Base-by-base conservation (phyloP, 2,888 invertebrate genomes). In the Idaea dimidiata region DNA sequence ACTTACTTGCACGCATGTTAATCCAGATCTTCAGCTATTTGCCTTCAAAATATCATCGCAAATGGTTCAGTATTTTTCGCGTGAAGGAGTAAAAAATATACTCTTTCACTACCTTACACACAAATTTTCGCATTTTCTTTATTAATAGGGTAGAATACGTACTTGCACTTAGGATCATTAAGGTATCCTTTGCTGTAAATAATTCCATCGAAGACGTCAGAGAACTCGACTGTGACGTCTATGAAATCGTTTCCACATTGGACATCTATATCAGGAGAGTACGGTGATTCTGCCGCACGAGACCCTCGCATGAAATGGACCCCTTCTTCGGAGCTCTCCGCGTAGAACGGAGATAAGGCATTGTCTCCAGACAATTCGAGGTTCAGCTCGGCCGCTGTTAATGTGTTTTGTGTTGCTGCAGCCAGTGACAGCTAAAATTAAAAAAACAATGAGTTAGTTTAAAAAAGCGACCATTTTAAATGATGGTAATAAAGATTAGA, bases 101-200 rank as follows among this genome's bases (percentile, higher is more conserved):
- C n/a, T n/a, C n/a, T n/a, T n/a, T n/a, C n/a, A n/a, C n/a, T n/a
- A n/a, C n/a, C n/a, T n/a, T n/a, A n/a, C n/a, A n/a, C n/a, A n/a
- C n/a, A n/a, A n/a, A n/a, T n/a, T n/a, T n/a, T n/a, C n/a, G n/a
- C n/a, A n/a, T n/a, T n/a, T n/a, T n/a, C n/a, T n/a, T n/a, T n/a
- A n/a, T n/a, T n/a, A n/a, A n/a, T n/a, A n/a, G n/a, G n/a, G n/a
- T n/a, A n/a, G n/a, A n/a, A n/a, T n/a, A 87, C 93, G 93, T 80
- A 95, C 95, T 94, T 93, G 94, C 96, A 96, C 71, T 94, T 94
- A 16, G 94, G 93, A 79, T 95, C 94, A 68, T 92, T 93, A 76
- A 94, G 93, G 72, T 94, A 93, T 16, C 95, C 95, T 78, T 96
- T 95, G 78, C 95, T 95, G 89, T 95, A 96, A 63, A 96, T 94